Conservation (phyloP, 2,113 vertebrate genomes). For the Castor canadensis region DNA sequence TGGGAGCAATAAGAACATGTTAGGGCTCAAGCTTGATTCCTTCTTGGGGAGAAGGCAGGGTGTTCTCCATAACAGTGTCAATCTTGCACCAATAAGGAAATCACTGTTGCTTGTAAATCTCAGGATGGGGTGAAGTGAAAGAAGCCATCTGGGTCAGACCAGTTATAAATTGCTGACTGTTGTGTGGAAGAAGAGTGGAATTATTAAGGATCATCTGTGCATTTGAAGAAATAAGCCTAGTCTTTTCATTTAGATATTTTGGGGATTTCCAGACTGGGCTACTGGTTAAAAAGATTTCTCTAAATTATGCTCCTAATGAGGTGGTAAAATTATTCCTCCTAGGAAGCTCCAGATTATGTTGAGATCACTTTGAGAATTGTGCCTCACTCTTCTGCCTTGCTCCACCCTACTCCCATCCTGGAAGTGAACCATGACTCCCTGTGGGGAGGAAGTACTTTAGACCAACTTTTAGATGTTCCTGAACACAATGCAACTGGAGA, state of each 20-base stretch:
- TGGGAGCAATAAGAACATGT: neutral
- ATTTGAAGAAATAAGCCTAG: neutral
- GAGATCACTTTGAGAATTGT: neutral
- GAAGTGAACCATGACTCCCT: neutral
- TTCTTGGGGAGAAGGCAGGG: accelerated
- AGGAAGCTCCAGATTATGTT: neutral
- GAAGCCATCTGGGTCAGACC: neutral
- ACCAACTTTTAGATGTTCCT: neutral
- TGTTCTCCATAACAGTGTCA: neutral
- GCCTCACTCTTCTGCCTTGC: neutral
- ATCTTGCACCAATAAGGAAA: neutral
- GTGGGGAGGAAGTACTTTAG: neutral
- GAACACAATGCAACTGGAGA: neutral
- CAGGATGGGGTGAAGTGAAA: neutral
- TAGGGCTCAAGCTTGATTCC: neutral
- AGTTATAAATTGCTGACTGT: neutral
- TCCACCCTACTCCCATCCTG: neutral
- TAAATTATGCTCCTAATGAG: neutral
- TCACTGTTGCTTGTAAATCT: neutral
- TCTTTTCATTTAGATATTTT: neutral
- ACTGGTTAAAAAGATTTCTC: neutral
- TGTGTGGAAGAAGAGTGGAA: neutral
- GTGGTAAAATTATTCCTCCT: neutral
- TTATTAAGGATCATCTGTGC: neutral
- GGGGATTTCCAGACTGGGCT: neutral